Evolutionary conservation across 1,140 invertebrate species (phyloP), one percentile per base, ranked within the genome.

Genomic region (Muscidifurax raptorellus): DNA sequence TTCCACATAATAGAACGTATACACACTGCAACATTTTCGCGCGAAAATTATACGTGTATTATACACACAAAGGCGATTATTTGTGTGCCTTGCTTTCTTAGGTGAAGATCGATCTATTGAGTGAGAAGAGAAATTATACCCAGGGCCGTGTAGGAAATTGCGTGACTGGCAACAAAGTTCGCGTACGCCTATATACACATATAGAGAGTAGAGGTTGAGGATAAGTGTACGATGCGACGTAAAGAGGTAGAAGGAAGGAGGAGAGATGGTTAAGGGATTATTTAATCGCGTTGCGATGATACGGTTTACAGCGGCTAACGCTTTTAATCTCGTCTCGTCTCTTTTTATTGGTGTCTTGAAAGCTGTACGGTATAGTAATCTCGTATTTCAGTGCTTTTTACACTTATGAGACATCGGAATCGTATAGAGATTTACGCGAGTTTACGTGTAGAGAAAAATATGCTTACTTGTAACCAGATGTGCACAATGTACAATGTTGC

Each of bases 101-200:
- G 12, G n/a, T 12, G 18, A 40, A 28, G 64, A 83, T 77, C 40
- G 75, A 69, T 30, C 47, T 77, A 36, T 30, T 18, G 15, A 74
- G 13, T 30, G 52, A 67, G 27, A 32, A 52, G 71, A 80, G 59
- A 80, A 80, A 80, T 84, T 80, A 84, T 71, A 59, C 15, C 13
- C 13, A 9, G 27, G 28, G 36, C 25, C 64, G 74, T 18, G 27
- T 59, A 80, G 59, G 78, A 84, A 75, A 80, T 80, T 74, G 78
- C 83, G 78, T 85, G 78, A 80, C 78, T 59, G 32, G 32, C 18
- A 75, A 30, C 36, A 71, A 66, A 80, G 47, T 84, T 28, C 36
- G 66, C 40, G 44, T 25, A 80, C 27, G 66, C 12, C 6, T n/a
- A 12, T n/a, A 12, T 15, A 12, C 5, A 5, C n/a, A 12, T 69